Base-by-base conservation (phyloP, 1,140 invertebrate genomes). In the Drosophila persimilis region DNA sequence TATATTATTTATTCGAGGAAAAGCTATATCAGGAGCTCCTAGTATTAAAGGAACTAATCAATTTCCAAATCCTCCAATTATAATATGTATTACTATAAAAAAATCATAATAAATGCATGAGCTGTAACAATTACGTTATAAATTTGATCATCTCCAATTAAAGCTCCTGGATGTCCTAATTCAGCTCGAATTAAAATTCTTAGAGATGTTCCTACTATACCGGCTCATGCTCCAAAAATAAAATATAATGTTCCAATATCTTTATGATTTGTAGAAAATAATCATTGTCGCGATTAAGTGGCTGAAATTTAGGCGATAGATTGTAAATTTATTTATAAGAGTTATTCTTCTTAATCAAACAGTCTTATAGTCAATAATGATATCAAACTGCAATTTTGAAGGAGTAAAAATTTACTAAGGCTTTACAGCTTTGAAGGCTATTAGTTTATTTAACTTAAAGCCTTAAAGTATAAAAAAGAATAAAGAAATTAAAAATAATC, bases 31-130 rank as follows among this genome's bases (percentile, higher is more conserved):
- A 11, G 94, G 93, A 0, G 93, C 92, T 67, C 94, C 94, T 74
- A 96, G 61, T 92, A 95, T 95, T 92, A 96, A 29, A 29, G 95
- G 6, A 96, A 96, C 91, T 91, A 96, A 91, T 93, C 94, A 96
- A 92, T 96, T 96, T 44, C 95, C n/a, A n/a, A n/a, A n/a, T n/a
- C n/a, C n/a, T n/a, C n/a, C 95, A 93, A 96, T 95, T 93, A 96
- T 93, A 91, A 95, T 93, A 55, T 95, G 95, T 92, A 96, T 95
- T 70, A 96, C 94, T 92, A 95, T 94, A 92, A 29, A 93, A 91
- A 95, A 94, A 92, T 96, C 22, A 95, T 92, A 95, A 90, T 92
- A 92, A 92, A 90, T 91, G 77, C 46, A 63, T 29, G 6, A 29
- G 29, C 29, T 29, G 29, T 29, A 7, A 29, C 29, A 7, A 96